Evolutionary conservation across 2,113 vertebrate species (phyloP), one percentile per base, ranked within the genome.

Genomic region (Rana temporaria): DNA sequence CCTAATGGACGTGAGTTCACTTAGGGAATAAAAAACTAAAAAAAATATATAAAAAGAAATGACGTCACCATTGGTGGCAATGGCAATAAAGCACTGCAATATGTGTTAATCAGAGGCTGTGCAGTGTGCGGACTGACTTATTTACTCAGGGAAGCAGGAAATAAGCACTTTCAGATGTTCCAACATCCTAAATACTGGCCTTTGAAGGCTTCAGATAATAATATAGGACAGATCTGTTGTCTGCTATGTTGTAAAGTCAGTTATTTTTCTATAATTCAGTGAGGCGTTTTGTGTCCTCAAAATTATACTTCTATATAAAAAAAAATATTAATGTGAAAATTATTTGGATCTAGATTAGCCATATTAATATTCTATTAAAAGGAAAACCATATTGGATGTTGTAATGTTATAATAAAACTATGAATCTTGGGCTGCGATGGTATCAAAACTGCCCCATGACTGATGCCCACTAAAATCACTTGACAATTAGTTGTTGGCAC

Each of bases 121-220:
- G 59, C 19, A 56, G 48, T 66, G 71, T 6, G n/a, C 65, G 48
- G 62, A 57, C 57, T 65, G 42, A 81, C 60, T 48, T 82, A 42
- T 38, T 42, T 48, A 65, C 81, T 83, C 81, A 83, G 81, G 81
- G 64, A 83, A 68, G 81, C 81, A 68, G 81, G 73, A 83, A 64
- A 64, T 30, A 83, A 67, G 63, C 42, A 57, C 73, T 76, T 83
- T 75, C 32, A 65, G 26, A 32, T 12, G 19, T 65, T 26, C 70
- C n/a, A 42, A 24, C 30, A 34, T 82, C 57, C n/a, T 22, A 22
- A 55, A 59, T 34, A 57, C 19, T 18, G 30, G 18, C 59, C 42
- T 48, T 56, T 38, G 8, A 32, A 56, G 38, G 79, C 26, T 59
- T 68, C n/a, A 74, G 56, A 59, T 76, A 30, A 24, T 60, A 8